Evolutionary conservation across 2,113 vertebrate genomes (phyloP).

Genomic region (Anseranas semipalmata): DNA sequence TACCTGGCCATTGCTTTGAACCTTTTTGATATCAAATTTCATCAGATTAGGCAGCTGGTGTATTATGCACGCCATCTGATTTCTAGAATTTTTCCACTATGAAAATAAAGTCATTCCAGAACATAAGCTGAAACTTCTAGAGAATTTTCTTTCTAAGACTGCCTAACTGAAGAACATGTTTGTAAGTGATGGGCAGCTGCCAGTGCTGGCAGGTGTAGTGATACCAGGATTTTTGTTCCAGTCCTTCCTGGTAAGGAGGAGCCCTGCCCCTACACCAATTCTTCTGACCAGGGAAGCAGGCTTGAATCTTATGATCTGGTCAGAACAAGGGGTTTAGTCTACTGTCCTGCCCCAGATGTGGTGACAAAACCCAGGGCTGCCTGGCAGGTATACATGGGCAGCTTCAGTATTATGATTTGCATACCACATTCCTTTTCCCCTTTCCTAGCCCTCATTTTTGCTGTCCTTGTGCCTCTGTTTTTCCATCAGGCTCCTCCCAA

Average conservation of each 20-base stretch:
- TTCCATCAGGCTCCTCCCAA: background rate
- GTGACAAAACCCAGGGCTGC: background rate
- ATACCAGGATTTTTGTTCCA: background rate
- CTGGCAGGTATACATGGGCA: background rate
- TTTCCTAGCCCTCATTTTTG: background rate
- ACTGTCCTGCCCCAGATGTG: background rate
- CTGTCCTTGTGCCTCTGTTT: background rate
- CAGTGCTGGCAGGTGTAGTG: background rate
- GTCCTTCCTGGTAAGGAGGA: background rate
- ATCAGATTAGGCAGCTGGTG: background rate
- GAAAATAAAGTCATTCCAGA: background rate
- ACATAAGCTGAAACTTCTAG: background rate
- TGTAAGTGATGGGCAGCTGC: background rate
- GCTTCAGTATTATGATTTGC: background rate
- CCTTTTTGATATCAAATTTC: background rate
- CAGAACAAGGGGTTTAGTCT: background rate
- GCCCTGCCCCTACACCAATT: background rate
- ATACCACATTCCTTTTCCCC: background rate
- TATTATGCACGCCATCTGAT: background rate
- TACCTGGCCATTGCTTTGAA: background rate
- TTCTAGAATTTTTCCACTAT: background rate
- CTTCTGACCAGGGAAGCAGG: background rate
- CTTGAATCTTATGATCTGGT: background rate
- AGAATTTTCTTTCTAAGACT: background rate
- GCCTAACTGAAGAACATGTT: background rate